Conservation (phyloP, 2,797 vertebrate species). For the Hirundo rustica region DNA sequence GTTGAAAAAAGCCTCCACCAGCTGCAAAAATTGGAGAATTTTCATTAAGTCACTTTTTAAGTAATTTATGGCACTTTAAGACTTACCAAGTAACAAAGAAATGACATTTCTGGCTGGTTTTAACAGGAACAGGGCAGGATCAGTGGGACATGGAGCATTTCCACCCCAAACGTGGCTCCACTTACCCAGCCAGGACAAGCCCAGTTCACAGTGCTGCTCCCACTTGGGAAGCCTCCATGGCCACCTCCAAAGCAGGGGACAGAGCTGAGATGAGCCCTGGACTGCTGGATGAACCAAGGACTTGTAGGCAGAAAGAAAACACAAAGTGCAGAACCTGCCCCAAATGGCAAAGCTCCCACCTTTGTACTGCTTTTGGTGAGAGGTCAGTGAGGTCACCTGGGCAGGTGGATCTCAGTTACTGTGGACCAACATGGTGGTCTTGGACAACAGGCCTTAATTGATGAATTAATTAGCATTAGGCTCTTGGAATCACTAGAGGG, state of each 20-base stretch:
- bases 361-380: fast-evolving
- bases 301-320: not conserved
- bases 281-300: not conserved
- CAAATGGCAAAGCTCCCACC: not conserved
- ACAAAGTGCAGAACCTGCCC: fast-evolving
- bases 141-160: not conserved
- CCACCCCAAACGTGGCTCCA: not conserved
- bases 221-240: fast-evolving
- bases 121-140: not conserved
- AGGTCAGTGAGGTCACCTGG: not conserved
- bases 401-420: not conserved
- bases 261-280: not conserved
- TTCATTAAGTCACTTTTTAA: not conserved
- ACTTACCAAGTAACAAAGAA: not conserved
- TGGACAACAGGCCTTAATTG: not conserved
- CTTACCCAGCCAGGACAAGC: fast-evolving
- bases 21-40: not conserved
- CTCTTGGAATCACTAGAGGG: not conserved
- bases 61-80: not conserved
- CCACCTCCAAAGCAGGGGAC: not conserved
- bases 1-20: not conserved
- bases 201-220: not conserved
- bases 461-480: not conserved
- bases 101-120: not conserved
- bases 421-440: not conserved